Evolutionary conservation across 2,113 vertebrate genomes (phyloP), one percentile per base, ranked within the genome.

Genomic region (Ceuthmochares aereus): DNA sequence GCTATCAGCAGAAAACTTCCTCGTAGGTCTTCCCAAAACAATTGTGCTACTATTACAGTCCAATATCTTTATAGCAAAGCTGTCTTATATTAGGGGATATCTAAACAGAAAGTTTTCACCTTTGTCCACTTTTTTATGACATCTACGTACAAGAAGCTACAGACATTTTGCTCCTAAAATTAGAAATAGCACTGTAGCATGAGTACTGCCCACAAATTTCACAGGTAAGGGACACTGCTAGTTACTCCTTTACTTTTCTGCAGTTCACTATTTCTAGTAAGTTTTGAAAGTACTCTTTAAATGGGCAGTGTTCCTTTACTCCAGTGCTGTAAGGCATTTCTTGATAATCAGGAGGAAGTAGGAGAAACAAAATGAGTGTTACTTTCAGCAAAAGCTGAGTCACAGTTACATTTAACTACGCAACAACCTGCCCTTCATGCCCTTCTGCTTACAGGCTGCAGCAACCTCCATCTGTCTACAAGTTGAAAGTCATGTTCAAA

Each of bases 361-460:
- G n/a, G 29, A 95, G 84, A 94, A 84, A 94, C 16, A 3, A 93
- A 96, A 45, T 56, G 78, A 93, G 54, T 37, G n/a, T 21, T 54
- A 51, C 47, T 89, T 84, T 86, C n/a, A 83, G 84, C 76, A 96
- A 95, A 91, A 94, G 89, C 92, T 68, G 95, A 97, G 89, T 95
- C 94, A 96, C n/a, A 45, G 45, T 49, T 91, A 75, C 36, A 94
- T 70, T 86, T 54, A 22, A 10, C 83, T 83, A 32, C 0, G 79
- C 42, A 94, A 96, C n/a, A 93, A 19, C 7, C 27, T 32, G 76
- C 42, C 87, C 89, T 91, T 88, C 81, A 74, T 89, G 88, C 72
- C 70, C 64, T 84, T 45, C 87, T 63, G 34, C 88, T 74, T 73
- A 40, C 22, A 34, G 88, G 75, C 81, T 81, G 60, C 79, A 82